Evolutionary conservation across 2,888 invertebrate genomes (phyloP), one percentile per base, ranked within the genome.

Genomic region (Ecliptopera silaceata): DNA sequence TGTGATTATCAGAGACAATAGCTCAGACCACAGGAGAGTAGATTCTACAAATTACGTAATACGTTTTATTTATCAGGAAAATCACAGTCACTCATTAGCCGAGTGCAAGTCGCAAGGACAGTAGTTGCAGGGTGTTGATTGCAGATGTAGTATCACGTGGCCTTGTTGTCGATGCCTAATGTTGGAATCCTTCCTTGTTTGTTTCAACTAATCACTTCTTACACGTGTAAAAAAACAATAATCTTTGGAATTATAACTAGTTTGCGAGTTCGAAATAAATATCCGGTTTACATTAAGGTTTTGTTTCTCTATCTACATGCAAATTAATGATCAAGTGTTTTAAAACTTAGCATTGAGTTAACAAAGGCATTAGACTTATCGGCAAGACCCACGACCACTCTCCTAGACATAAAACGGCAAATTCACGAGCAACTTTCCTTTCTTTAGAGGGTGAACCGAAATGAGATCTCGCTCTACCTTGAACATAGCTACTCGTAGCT

Each of bases 171-270:
- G 49, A 61, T 59, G 60, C 66, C 63, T 67, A 68, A 63, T 59
- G 61, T 69, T 65, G 67, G 66, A 67, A 65, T 61, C 68, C 68
- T 75, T 75, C 72, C 70, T 74, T 66, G 69, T 72, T 72, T 64
- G 56, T 50, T 46, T 54, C 53, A 61, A n/a, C 18, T 45, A 15
- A 61, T 70, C 69, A 74, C 71, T 71, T 64, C 56, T 60, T 60
- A 57, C 66, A 69, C 68, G 67, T 71, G 69, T 61, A 47, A 57
- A 42, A 47, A 42, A 6, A 13, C 2, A 15, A 36, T 34, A 13
- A 15, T 13, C 36, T 17, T 26, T 15, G 41, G 13, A 39, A n/a
- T 20, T 8, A 31, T 34, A 45, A 12, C 15, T 38, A 12, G 12
- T 12, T 26, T 42, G 8, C 6, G n/a, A 36, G 15, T 15, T n/a